Conservation (phyloP, 2,888 invertebrate species). For the Eupelmus urozonus region DNA sequence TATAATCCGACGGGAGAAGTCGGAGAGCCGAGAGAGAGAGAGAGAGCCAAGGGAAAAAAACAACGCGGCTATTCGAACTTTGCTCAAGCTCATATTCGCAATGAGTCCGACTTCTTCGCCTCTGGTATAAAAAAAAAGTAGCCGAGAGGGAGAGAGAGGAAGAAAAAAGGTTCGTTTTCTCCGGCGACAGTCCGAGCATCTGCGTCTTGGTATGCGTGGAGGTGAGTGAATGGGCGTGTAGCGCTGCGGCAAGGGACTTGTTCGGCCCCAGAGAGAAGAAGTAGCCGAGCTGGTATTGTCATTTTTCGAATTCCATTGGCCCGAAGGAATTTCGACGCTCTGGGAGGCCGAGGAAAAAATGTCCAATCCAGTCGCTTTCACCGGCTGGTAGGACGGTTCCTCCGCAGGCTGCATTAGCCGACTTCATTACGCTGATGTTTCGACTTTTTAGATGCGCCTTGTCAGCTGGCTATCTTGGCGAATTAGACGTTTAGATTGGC, state of each 20-base stretch:
- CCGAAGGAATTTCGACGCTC: slow-evolving; percentile 43
- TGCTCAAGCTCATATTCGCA: slow-evolving; percentile 30
- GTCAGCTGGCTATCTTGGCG: background rate
- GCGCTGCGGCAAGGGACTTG: slow-evolving; percentile 35
- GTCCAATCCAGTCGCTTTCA: slow-evolving; percentile 58
- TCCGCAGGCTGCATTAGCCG: background rate
- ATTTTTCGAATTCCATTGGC: slow-evolving; percentile 61
- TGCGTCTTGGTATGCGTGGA: background rate
- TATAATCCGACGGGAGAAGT: slow-evolving; percentile 34
- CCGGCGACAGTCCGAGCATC: background rate
- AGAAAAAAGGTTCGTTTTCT: background rate
- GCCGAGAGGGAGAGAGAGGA: background rate
- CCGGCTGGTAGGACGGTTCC: slow-evolving; percentile 51
- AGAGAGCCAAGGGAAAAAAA: background rate
- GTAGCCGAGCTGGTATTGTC: slow-evolving; percentile 46
- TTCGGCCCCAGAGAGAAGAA: slow-evolving; percentile 4
- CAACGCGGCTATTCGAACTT: slow-evolving; percentile 32
- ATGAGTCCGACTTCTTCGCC: slow-evolving; percentile 24
- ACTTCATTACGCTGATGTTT: background rate
- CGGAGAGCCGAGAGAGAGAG: background rate
- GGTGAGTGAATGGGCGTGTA: slow-evolving; percentile 50
- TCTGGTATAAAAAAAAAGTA: slow-evolving; percentile 1
- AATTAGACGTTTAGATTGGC: slow-evolving; percentile 19
- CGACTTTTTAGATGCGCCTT: background rate
- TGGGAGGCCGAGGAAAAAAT: slow-evolving; percentile 44